phyloP scores from a whole-genome alignment of 2,888 invertebrate species.

The Acrobasis consociella region DNA sequence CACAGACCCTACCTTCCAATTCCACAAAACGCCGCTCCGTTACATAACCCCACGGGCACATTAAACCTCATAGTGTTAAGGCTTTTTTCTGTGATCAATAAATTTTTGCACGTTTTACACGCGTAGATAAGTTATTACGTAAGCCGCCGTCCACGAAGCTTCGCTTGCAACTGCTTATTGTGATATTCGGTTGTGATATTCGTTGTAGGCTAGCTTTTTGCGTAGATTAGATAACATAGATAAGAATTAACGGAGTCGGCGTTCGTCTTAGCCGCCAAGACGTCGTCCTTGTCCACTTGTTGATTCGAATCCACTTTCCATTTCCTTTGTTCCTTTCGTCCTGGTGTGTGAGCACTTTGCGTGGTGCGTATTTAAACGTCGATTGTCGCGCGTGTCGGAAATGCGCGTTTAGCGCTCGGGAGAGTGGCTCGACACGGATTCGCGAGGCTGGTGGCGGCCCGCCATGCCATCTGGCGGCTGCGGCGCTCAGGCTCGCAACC shows the following conservation, averaged over 20 bases:
- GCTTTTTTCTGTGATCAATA: constrained; percentile 80
- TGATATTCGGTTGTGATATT: constrained; percentile 82
- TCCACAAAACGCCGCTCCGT: constrained; percentile 70
- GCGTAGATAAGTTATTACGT: constrained; percentile 76
- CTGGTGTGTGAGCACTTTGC: constrained; percentile 51
- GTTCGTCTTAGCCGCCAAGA: constrained; percentile 51
- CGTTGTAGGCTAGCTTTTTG: constrained; percentile 76
- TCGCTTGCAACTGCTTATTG: constrained; percentile 80
- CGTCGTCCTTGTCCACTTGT: constrained; percentile 47
- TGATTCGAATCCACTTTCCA: constrained; percentile 51
- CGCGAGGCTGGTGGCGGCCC: constrained; percentile 87
- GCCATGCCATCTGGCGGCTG: constrained; percentile 88
- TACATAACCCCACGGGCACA: constrained; percentile 72
- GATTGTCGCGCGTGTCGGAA: constrained; percentile 46
- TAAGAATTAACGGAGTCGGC: constrained; percentile 48
- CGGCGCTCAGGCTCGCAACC: constrained; percentile 82
- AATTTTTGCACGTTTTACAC: constrained; percentile 77
- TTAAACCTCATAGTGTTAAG: constrained; percentile 71
- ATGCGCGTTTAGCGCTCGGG: constrained; percentile 72
- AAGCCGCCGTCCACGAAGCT: constrained; percentile 81
- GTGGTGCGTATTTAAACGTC: constrained; percentile 36
- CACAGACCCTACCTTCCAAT: constrained; percentile 56
- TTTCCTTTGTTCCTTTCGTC: constrained; percentile 35
- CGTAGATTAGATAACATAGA: constrained; percentile 45
- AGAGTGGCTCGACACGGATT: constrained; percentile 87